Evolutionary conservation across 2,113 vertebrate genomes (phyloP).

Genomic region (Poeciliopsis occidentalis): DNA sequence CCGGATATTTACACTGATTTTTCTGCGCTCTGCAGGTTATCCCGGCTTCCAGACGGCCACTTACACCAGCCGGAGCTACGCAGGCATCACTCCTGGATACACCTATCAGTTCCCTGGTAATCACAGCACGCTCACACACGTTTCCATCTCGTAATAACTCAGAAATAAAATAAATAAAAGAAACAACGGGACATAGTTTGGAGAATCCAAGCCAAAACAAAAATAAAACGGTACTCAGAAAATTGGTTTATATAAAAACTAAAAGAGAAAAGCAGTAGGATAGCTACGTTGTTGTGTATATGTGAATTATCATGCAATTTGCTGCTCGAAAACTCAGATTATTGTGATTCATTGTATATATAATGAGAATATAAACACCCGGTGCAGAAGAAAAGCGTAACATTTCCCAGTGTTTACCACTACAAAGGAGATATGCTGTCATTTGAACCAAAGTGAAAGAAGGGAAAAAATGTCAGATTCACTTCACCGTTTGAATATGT

Average conservation of each 20-base stretch:
- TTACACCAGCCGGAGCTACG: conserved; percentile 95
- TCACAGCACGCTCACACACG: conserved; percentile 36
- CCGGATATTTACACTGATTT: not conserved
- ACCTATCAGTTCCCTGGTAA: conserved; percentile 99
- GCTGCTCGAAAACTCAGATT: not conserved
- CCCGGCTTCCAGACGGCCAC: conserved; percentile 98
- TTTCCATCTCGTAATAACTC: not conserved
- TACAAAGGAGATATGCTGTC: too few species aligned
- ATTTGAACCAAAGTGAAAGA: not conserved
- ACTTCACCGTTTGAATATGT: not conserved
- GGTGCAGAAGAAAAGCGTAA: not conserved
- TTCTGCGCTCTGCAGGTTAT: conserved; percentile 83
- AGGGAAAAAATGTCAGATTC: not conserved
- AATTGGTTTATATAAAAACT: not conserved
- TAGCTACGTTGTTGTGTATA: not conserved
- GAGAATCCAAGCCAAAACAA: not conserved
- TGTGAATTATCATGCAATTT: not conserved
- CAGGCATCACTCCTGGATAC: conserved; percentile 96
- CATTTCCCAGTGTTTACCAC: too few species aligned
- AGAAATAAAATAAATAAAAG: not conserved
- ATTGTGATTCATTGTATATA: not conserved
- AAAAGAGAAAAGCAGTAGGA: not conserved
- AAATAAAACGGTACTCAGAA: not conserved
- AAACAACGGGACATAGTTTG: not conserved
- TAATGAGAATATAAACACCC: not conserved